Percentiles rank a stretch among this genome's conserved stretches.
Conservation (phyloP, 1,140 invertebrate genomes). For the Brachionus asplanchnoidis region DNA sequence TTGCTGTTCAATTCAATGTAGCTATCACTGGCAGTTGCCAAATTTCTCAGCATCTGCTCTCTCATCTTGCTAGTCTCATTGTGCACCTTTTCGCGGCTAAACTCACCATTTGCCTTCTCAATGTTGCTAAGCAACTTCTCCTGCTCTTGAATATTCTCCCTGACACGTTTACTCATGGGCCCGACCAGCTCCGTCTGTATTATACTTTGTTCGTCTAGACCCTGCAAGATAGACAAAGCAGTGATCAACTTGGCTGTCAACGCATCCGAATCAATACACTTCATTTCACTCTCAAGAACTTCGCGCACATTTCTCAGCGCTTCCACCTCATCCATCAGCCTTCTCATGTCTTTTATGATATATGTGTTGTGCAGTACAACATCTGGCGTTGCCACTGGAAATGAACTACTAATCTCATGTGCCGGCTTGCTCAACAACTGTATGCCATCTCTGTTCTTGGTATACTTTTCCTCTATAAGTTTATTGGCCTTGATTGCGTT, state of each 20-base stretch:
- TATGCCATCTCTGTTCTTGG: conserved; percentile 72
- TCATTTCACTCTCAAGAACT: conserved; percentile 78
- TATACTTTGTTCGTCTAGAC: conserved; percentile 76
- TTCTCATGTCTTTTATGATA: conserved; percentile 66
- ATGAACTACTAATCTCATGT: conserved; percentile 55
- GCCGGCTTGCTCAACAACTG: conserved; percentile 72
- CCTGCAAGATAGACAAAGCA: conserved; percentile 74
- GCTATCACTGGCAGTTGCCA: conserved; percentile 81
- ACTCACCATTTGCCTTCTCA: conserved; percentile 68
- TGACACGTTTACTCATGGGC: conserved; percentile 71
- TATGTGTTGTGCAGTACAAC: conserved; percentile 50
- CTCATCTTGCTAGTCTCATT: conserved; percentile 60
- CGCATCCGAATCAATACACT: conserved; percentile 70
- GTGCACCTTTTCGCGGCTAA: conserved; percentile 67
- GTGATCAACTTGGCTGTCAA: conserved; percentile 71
- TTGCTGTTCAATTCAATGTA: conserved; percentile 84
- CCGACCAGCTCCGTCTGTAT: conserved; percentile 73
- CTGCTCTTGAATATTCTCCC: conserved; percentile 71
- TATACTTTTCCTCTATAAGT: conserved; percentile 79
- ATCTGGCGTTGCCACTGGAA: conserved; percentile 55
- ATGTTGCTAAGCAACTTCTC: conserved; percentile 72
- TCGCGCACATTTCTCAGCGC: conserved; percentile 81
- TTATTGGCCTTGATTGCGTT: conserved; percentile 76
- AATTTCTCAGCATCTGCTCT: conserved; percentile 74
- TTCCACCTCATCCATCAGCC: conserved; percentile 81